These are phyloP conservation scores for Tachypleus tridentatus DNA, from an alignment of 1,140 invertebrate species.

Conservation along the genomic window DNA sequence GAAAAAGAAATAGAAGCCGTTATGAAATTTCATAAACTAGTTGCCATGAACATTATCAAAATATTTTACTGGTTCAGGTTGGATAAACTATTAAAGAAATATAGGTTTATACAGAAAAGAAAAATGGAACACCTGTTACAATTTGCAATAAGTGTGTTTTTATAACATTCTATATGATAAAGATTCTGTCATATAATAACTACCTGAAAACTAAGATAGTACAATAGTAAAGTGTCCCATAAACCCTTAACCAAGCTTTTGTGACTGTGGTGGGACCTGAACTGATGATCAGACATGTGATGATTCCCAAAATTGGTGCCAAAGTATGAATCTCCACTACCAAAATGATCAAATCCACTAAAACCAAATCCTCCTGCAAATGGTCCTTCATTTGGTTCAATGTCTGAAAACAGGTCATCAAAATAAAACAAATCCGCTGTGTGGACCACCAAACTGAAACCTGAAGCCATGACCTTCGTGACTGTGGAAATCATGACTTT, in stretches of 20 bases:
- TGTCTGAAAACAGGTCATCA: conserved; percentile 25
- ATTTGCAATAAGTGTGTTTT: too few relatives aligned
- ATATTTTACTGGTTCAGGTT: too few relatives aligned
- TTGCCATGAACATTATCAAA: too few relatives aligned
- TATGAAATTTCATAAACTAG: too few relatives aligned
- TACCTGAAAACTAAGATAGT: conserved; percentile 4
- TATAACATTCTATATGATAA: background rate
- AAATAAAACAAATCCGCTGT: conserved; percentile 20
- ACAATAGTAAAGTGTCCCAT: too few relatives aligned
- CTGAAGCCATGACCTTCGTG: conserved; percentile 5
- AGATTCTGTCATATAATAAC: background rate
- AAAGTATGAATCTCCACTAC: conserved; percentile 24
- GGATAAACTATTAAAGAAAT: too few relatives aligned
- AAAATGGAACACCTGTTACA: too few relatives aligned
- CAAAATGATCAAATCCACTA: conserved; percentile 19
- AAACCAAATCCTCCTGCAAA: conserved; percentile 7
- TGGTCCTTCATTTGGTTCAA: conserved; percentile 13
- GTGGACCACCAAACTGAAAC: conserved; percentile 10
- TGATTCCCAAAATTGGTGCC: conserved; percentile 16
- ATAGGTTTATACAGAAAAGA: too few relatives aligned
- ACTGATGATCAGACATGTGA: background rate
- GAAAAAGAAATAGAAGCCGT: too few relatives aligned
- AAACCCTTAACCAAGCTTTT: conserved; percentile 5
- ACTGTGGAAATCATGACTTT: conserved; percentile 13
- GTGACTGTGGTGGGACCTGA: background rate